Conservation (phyloP, 2,113 vertebrate genomes). For the Oxygymnocypris stewartii region DNA sequence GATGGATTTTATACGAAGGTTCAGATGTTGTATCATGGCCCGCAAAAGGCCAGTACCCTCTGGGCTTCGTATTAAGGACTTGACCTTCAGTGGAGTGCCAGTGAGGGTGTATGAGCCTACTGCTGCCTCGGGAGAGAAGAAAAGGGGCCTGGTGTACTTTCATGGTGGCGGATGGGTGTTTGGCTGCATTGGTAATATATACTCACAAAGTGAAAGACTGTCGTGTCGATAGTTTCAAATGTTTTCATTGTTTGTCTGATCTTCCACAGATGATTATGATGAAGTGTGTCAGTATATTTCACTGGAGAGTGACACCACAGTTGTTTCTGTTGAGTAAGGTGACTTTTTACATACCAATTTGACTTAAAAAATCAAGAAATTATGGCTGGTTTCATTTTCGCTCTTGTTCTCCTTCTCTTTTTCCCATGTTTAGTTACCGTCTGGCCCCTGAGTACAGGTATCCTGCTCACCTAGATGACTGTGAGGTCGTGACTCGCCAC, state of each 20-base stretch:
- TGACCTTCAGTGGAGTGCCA: conserved; percentile 72
- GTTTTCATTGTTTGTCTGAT: not conserved
- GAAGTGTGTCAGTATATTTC: conserved; percentile 76
- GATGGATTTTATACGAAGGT: conserved; percentile 71
- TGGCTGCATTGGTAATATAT: conserved; percentile 81
- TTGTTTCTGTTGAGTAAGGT: conserved; percentile 83
- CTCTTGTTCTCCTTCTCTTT: not conserved
- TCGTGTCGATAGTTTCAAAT: not conserved
- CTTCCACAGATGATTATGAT: conserved; percentile 73
- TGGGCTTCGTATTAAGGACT: conserved; percentile 73
- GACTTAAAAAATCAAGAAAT: not conserved
- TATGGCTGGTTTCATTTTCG: not conserved
- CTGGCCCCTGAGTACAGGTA: conserved; percentile 78
- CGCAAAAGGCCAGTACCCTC: conserved; percentile 50
- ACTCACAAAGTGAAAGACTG: not conserved
- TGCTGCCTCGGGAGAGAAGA: conserved; percentile 53
- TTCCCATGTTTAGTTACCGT: conserved; percentile 74
- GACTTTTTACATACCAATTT: not conserved
- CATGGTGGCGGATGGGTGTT: conserved; percentile 80
- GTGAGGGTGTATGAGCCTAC: conserved; percentile 82
- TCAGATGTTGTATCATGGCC: conserved; percentile 57
- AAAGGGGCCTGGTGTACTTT: conserved; percentile 80
- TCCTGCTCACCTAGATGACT: conserved; percentile 74
- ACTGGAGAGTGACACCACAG: conserved; percentile 77
- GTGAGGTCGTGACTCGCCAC: conserved; percentile 73